Conservation (phyloP, 2,797 vertebrate species). For the Sebastiscus tertius region DNA sequence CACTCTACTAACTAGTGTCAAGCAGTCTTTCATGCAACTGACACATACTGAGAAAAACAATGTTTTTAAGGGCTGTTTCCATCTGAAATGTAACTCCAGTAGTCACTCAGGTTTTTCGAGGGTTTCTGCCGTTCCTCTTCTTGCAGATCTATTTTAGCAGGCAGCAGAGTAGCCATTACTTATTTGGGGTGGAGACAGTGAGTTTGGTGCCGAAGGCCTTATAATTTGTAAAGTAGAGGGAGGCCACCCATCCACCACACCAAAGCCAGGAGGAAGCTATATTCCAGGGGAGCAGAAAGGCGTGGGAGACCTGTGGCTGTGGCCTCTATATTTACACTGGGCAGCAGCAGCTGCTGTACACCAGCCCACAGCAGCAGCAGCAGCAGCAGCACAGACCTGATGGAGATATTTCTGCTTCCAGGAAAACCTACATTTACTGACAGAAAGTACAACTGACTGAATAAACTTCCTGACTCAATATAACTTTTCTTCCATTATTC, state of each 20-base stretch:
- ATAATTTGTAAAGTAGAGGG: slow-evolving; percentile 82
- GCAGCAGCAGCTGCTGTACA: slow-evolving; percentile 67
- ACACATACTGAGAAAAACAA: not conserved
- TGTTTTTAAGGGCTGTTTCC: not conserved
- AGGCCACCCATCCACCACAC: slow-evolving; percentile 83
- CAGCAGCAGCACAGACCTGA: slow-evolving; percentile 38
- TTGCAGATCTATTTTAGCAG: slow-evolving; percentile 78
- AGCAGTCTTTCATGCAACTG: not conserved
- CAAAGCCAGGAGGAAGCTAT: slow-evolving; percentile 78
- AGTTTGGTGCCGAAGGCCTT: slow-evolving; percentile 76
- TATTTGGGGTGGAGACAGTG: slow-evolving; percentile 83
- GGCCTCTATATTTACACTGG: slow-evolving; percentile 83
- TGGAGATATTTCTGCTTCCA: slow-evolving; percentile 66
- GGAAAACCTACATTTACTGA: slow-evolving; percentile 47
- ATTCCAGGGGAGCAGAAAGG: slow-evolving; percentile 70
- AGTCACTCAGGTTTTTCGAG: slow-evolving; percentile 24
- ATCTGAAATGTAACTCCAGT: slow-evolving; percentile 8
- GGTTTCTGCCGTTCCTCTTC: slow-evolving; percentile 39
- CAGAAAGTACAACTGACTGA: slow-evolving; percentile 1
- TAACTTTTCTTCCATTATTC: slow-evolving; percentile 20
- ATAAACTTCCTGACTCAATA: slow-evolving; percentile 26
- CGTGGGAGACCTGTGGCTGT: slow-evolving; percentile 77
- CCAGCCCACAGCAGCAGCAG: slow-evolving; percentile 66
- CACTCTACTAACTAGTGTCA: no score
- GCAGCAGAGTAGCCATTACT: slow-evolving; percentile 78